phyloP scores from a whole-genome alignment of 2,113 vertebrate species.

The Prionailurus viverrinus region DNA sequence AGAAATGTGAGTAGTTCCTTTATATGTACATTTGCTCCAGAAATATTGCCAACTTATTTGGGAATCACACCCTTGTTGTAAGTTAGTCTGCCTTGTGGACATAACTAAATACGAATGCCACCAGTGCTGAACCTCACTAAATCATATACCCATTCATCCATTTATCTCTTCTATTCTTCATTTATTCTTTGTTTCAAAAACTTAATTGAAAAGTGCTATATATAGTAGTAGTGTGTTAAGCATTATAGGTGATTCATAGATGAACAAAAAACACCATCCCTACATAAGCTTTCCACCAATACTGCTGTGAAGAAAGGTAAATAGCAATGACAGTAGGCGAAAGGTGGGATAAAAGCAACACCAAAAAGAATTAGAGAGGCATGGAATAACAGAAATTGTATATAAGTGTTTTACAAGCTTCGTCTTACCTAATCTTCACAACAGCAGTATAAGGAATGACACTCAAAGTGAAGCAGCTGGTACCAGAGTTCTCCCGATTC shows the following conservation, averaged over 20 bases:
- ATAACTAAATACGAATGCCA: not conserved
- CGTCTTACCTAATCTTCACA: slow-evolving; percentile 21
- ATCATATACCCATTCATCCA: not conserved
- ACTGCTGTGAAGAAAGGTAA: slow-evolving; percentile 36
- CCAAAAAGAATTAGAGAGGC: not conserved
- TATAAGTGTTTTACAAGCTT: not conserved
- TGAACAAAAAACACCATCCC: not conserved
- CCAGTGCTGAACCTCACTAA: not conserved
- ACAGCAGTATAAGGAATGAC: not conserved
- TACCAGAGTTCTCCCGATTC: not conserved
- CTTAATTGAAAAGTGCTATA: not conserved
- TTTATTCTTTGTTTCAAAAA: not conserved
- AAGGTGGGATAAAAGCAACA: not conserved
- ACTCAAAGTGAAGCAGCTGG: not conserved
- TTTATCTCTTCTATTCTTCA: not conserved
- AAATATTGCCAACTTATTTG: not conserved
- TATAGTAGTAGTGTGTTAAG: not conserved
- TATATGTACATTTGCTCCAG: not conserved
- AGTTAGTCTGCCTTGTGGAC: not conserved
- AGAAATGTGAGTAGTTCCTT: not conserved
- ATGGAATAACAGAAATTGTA: not conserved
- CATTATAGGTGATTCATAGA: not conserved
- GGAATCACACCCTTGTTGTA: not conserved
- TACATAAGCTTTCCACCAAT: not conserved
- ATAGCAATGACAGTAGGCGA: not conserved